Conservation (phyloP, 1,140 invertebrate genomes). For the Papilio helenus region DNA sequence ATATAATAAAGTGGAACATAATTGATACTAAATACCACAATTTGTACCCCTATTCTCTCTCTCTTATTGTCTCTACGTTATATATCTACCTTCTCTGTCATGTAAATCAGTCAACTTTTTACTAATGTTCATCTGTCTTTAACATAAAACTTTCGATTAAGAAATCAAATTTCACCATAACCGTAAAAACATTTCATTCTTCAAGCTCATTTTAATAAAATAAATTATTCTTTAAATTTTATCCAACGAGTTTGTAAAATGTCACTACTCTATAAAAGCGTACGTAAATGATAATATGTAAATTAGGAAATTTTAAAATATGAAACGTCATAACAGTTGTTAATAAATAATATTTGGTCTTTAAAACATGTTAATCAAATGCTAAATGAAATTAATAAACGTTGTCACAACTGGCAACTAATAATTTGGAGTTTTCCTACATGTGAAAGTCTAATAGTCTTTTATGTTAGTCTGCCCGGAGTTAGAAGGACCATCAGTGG, state of each 20-base stretch:
- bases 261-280: background rate
- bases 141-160: background rate
- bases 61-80: background rate
- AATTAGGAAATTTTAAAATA: slow-evolving; percentile 9
- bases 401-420: background rate
- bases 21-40: background rate
- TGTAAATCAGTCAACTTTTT: background rate
- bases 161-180: background rate
- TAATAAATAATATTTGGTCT: slow-evolving; percentile 4
- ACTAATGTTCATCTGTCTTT: background rate
- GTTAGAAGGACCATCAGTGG: background rate
- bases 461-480: background rate
- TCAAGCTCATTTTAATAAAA: background rate
- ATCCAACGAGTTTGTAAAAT: slow-evolving; percentile 9
- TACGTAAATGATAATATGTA: slow-evolving; percentile 17
- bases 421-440: background rate
- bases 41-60: background rate
- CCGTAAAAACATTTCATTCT: background rate
- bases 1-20: background rate
- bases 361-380: background rate
- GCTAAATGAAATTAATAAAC: background rate
- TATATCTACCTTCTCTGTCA: background rate
- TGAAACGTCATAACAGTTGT: slow-evolving; percentile 11
- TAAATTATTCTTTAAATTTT: background rate
- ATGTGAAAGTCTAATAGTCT: background rate